Percentiles rank a stretch among this genome's conserved stretches.
Evolutionary conservation across 2,113 vertebrate genomes (phyloP).

Genomic region (Camelus dromedarius): DNA sequence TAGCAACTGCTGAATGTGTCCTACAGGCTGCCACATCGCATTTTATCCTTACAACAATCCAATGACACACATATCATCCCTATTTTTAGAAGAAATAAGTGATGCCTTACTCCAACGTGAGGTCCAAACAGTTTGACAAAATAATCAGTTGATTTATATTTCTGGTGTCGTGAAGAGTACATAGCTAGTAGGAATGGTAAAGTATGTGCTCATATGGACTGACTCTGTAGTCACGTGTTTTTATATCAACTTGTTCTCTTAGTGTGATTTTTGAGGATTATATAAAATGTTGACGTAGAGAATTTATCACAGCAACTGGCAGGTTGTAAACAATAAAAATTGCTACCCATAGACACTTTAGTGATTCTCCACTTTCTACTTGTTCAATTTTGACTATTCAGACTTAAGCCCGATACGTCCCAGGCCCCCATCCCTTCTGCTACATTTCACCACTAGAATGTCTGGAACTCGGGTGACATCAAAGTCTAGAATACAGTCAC

Average conservation of each 20-base stretch:
- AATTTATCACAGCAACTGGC: not conserved
- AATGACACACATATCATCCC: not conserved
- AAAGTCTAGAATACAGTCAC: not conserved
- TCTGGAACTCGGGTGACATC: not conserved
- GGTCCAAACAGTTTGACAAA: slow-evolving; percentile 3
- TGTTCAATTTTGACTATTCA: slow-evolving; percentile 12
- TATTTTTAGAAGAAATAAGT: slow-evolving; percentile 1
- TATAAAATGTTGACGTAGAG: not conserved
- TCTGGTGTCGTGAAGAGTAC: not conserved
- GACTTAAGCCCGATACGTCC: not conserved
- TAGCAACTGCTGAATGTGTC: not conserved
- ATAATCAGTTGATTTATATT: not conserved
- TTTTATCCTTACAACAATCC: too few species aligned
- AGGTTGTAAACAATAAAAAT: not conserved
- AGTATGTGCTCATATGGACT: not conserved
- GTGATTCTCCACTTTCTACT: not conserved
- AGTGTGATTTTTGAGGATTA: not conserved
- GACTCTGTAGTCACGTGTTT: not conserved
- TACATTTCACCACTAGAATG: not conserved
- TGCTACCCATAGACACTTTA: not conserved
- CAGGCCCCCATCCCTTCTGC: not conserved
- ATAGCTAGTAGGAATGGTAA: not conserved
- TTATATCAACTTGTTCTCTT: not conserved
- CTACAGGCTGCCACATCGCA: not conserved
- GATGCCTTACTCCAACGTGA: not conserved